A percentile compares a stretch with the other conserved stretches of the same genome.
phyloP scores from a whole-genome alignment of 1,140 invertebrate genomes.

The Colletes latitarsis region DNA sequence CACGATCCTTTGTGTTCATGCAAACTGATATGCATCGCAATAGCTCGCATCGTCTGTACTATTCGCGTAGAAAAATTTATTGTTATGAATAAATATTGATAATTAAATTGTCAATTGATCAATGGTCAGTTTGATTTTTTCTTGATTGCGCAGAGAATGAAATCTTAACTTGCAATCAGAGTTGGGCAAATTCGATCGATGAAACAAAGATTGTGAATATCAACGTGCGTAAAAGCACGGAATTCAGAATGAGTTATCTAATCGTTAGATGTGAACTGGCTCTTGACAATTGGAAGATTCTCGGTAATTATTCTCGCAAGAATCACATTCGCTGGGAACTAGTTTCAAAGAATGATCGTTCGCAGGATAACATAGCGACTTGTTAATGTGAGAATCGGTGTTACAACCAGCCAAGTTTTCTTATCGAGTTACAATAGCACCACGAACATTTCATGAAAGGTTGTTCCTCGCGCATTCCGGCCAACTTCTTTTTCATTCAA shows the following conservation, averaged over 20 bases:
- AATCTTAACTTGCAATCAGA: too few species aligned
- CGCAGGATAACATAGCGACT: conserved; percentile 21
- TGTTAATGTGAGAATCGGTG: conserved; percentile 38
- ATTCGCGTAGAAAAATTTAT: too few species aligned
- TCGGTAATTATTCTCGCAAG: conserved; percentile 25
- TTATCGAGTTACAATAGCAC: not conserved
- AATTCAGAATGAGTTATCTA: conserved; percentile 33
- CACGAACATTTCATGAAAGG: not conserved
- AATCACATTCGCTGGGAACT: conserved; percentile 18
- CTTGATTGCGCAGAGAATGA: too few species aligned
- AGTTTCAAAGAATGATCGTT: conserved; percentile 34
- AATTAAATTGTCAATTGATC: too few species aligned
- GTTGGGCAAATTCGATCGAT: not conserved
- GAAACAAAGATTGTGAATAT: conserved; percentile 17
- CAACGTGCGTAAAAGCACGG: not conserved
- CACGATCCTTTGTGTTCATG: too few species aligned
- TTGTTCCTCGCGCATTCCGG: not conserved
- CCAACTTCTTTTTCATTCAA: not conserved
- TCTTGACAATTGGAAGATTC: conserved; percentile 50
- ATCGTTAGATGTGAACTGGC: conserved; percentile 43
- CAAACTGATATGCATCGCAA: too few species aligned
- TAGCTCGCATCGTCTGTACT: too few species aligned
- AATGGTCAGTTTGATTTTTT: too few species aligned
- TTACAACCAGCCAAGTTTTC: not conserved
- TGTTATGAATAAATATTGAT: too few species aligned